A percentile compares a stretch with the other conserved stretches of the same genome.
Evolutionary conservation across 2,113 vertebrate species (phyloP).

Genomic region (Mionectes macconnelli): DNA sequence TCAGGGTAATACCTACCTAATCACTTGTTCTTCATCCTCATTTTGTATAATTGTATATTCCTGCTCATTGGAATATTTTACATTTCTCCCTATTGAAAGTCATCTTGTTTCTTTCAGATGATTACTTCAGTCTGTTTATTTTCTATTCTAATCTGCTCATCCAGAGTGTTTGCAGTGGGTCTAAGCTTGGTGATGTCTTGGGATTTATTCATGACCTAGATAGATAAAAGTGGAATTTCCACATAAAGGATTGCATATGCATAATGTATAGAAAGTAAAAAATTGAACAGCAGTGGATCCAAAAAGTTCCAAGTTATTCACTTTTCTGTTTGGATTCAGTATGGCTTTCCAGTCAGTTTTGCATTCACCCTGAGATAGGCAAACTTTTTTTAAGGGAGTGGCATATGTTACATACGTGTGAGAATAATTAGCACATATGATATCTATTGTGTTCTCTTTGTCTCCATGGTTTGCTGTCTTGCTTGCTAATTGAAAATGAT

Average conservation of each 20-base stretch:
- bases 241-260: background rate
- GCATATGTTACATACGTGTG: background rate
- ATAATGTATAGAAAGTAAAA: background rate
- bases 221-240: background rate
- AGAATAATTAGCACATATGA: background rate
- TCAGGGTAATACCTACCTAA: background rate
- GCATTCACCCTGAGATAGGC: background rate
- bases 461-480: background rate
- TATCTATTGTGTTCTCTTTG: background rate
- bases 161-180: background rate
- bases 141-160: background rate
- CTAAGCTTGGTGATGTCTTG: background rate
- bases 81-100: background rate
- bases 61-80: background rate
- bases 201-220: constrained; percentile 7
- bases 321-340: background rate
- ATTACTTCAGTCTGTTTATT: constrained; percentile 1
- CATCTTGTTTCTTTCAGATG: background rate
- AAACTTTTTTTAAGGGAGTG: background rate
- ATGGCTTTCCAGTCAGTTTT: background rate
- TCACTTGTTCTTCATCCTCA: background rate
- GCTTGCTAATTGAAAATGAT: background rate
- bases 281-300: background rate
- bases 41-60: background rate
- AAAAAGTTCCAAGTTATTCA: background rate